These are phyloP conservation scores for Platycnemis pennipes DNA, from an alignment of 2,888 invertebrate genomes.

Conservation along the genomic window DNA sequence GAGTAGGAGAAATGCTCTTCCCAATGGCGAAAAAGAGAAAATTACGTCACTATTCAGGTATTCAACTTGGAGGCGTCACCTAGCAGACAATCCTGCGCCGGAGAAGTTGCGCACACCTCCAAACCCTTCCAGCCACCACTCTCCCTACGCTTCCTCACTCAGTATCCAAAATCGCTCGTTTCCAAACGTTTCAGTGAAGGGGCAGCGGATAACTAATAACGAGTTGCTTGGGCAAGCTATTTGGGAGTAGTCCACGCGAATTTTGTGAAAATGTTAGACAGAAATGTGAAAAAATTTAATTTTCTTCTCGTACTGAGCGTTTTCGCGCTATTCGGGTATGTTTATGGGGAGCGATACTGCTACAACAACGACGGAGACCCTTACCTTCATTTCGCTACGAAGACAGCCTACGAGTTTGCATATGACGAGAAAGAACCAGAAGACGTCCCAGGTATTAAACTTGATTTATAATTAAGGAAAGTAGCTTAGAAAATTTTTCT, in stretches of 20 bases:
- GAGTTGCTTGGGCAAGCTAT: neutral
- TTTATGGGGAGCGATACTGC: slow-evolving; percentile 77
- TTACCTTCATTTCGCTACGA: slow-evolving; percentile 86
- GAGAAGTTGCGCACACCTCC: slow-evolving; percentile 54
- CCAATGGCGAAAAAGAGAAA: neutral
- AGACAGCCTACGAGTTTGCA: slow-evolving; percentile 88
- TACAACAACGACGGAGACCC: slow-evolving; percentile 83
- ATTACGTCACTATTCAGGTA: slow-evolving; percentile 58
- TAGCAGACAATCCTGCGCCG: slow-evolving; percentile 46
- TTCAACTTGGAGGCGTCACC: slow-evolving; percentile 60
- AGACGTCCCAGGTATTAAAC: neutral
- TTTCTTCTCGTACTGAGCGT: neutral
- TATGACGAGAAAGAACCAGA: neutral
- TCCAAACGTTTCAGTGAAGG: slow-evolving; percentile 12
- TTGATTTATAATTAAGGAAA: neutral
- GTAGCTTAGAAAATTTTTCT: neutral
- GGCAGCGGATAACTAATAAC: neutral
- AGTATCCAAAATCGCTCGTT: slow-evolving; percentile 43
- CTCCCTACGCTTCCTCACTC: slow-evolving; percentile 26
- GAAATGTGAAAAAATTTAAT: neutral
- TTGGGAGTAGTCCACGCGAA: neutral
- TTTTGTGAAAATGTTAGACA: neutral
- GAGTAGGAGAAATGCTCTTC: neutral
- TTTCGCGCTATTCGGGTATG: neutral
- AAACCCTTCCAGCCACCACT: neutral